These are phyloP conservation scores for Parascotia fuliginaria DNA, from an alignment of 2,888 invertebrate species.

Conservation along the genomic window DNA sequence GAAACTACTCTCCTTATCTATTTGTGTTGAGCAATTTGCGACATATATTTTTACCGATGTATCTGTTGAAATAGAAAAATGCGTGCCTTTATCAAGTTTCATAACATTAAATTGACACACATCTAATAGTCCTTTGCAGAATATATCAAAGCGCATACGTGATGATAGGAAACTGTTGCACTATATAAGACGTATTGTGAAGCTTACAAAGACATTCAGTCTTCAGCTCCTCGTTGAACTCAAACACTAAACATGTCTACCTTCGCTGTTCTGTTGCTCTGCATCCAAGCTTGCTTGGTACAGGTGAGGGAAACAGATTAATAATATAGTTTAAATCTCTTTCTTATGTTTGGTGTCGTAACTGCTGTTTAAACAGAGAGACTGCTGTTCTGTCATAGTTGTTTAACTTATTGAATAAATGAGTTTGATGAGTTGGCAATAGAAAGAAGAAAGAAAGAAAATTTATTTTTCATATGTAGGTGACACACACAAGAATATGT, in stretches of 20 bases:
- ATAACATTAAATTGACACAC: no score
- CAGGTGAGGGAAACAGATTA: no score
- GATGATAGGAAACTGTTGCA: background rate
- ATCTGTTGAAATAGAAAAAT: constrained; percentile 20
- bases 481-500: no score
- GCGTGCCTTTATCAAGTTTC: background rate
- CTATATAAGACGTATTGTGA: background rate
- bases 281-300: constrained; percentile 35
- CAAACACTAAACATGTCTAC: constrained; percentile 20
- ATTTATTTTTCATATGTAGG: no score
- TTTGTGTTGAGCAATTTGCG: constrained; percentile 26
- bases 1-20: constrained; percentile 7
- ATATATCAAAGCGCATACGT: background rate
- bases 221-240: constrained; percentile 5
- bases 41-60: constrained; percentile 9
- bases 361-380: no score
- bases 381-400: no score
- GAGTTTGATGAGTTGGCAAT: no score
- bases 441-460: no score
- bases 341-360: background rate
- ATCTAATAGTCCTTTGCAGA: background rate
- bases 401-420: no score
- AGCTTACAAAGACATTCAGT: background rate
- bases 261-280: constrained; percentile 25
- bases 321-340: no score